These are phyloP conservation scores for Apostichopus japonicus DNA, from an alignment of 35 echinoderm and acorn worm genomes.

Conservation along the genomic window DNA sequence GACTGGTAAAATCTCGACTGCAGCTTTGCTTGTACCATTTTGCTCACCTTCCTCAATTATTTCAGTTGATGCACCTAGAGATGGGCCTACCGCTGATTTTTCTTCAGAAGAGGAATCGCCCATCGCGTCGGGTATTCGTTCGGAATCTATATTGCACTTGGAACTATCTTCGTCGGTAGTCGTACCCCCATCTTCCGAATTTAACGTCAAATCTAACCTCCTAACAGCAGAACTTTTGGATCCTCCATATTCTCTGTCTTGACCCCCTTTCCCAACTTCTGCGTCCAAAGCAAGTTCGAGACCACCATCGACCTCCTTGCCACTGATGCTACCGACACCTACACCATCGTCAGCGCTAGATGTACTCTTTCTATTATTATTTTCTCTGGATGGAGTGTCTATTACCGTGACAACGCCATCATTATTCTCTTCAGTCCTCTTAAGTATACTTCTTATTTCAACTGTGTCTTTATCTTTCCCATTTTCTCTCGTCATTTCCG, in stretches of 20 bases:
- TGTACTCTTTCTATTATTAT: background rate
- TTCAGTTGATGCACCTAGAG: background rate
- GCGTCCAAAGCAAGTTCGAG: too few species aligned
- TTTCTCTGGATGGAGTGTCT: background rate
- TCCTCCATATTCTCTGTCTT: too few species aligned
- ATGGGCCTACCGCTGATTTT: background rate
- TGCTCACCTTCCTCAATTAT: background rate
- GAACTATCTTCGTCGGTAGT: background rate
- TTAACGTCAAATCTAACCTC: background rate
- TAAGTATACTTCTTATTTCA: conserved; percentile 16
- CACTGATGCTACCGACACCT: too few species aligned
- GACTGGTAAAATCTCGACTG: too few species aligned
- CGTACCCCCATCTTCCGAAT: background rate
- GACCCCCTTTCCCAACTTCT: too few species aligned
- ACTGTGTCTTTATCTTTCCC: background rate
- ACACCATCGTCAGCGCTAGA: too few species aligned
- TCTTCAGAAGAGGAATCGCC: background rate
- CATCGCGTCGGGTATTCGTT: background rate
- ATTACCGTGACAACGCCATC: background rate
- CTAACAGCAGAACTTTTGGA: too few species aligned
- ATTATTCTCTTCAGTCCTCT: background rate
- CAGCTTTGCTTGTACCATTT: too few species aligned
- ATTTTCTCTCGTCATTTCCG: background rate
- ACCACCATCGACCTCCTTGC: too few species aligned
- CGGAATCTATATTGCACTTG: background rate